Conservation (phyloP, 2,888 invertebrate species). For the Hemithea aestivaria region DNA sequence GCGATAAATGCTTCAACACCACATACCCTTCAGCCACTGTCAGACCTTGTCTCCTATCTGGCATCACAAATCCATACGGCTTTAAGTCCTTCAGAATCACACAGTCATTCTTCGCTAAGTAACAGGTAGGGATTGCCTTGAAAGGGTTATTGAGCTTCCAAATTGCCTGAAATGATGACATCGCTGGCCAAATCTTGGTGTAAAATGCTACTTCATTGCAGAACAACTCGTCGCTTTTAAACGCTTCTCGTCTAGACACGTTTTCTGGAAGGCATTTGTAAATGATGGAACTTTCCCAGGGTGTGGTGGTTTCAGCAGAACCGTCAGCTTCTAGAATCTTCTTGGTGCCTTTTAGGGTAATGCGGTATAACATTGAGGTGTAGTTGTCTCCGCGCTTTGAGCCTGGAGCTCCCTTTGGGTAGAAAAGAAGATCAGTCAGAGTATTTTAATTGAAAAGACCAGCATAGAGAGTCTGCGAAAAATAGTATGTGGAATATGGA, state of each 20-base stretch:
- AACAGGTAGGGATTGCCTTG: conserved; percentile 80
- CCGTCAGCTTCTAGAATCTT: conserved; percentile 46
- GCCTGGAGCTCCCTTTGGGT: conserved; percentile 82
- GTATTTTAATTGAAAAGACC: too few species aligned
- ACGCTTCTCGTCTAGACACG: conserved; percentile 81
- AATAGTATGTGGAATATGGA: too few species aligned
- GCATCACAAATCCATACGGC: conserved; percentile 81
- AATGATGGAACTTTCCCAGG: conserved; percentile 83
- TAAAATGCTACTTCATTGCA: conserved; percentile 87
- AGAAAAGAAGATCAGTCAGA: neutral
- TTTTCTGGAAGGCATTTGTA: conserved; percentile 86
- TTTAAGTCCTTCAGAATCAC: conserved; percentile 81
- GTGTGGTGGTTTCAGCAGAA: conserved; percentile 48
- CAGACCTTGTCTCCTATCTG: conserved; percentile 80
- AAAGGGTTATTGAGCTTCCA: conserved; percentile 67
- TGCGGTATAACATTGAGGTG: conserved; percentile 85
- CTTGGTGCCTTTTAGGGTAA: conserved; percentile 77
- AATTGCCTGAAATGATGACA: conserved; percentile 77
- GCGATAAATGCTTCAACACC: conserved; percentile 80
- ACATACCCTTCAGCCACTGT: conserved; percentile 79
- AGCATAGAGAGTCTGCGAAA: too few species aligned
- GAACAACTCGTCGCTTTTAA: conserved; percentile 84
- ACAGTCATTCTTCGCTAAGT: conserved; percentile 77
- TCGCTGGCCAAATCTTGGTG: conserved; percentile 83
- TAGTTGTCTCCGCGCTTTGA: conserved; percentile 87